Base-by-base conservation (phyloP, 2,113 vertebrate genomes). In the Orientallactaga bullata region DNA sequence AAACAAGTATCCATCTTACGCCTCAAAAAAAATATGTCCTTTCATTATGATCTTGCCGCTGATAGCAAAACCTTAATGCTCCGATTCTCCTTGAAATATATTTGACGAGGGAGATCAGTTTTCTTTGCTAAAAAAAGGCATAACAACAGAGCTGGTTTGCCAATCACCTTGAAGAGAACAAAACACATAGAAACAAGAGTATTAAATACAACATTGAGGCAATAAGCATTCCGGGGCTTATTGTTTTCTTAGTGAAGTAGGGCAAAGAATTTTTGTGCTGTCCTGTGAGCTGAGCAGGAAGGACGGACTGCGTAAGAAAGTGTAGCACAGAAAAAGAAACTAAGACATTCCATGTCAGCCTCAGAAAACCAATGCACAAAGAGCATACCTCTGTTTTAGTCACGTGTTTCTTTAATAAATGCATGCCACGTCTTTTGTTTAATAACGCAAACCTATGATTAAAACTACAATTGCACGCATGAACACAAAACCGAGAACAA, bases 81-180 rank as follows among this genome's bases (percentile, higher is more conserved):
- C 37, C 88, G 20, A 68, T 32, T 85, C 20, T 39, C 23, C 5
- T 80, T 94, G 61, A 92, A 90, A 82, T 90, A 92, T 83, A 90
- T 51, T 78, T 90, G 69, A 90, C 61, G 90, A 24, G 72, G 23
- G 35, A 61, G 77, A 95, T 86, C 60, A 63, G 20, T 68, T 87
- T 90, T 88, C 91, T 81, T 37, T 92, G 61, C 69, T 37, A 79
- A 95, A 89, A 82, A 90, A 65, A 88, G 37, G 28, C 89, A 3
- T 74, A 73, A 82, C 18, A 66, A 78, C 60, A 65, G 58, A 82
- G 23, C 3, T 73, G 42, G 1, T 66, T 58, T 92, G 47, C 63
- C 85, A 78, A 55, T 88, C 78, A 88, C 82, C 21, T 71, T 86
- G 37, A 73, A 16, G n/a, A 71, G 16, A 66, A 18, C 20, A 0